phyloP scores from a whole-genome alignment of 2,888 invertebrate genomes.

The Argyresthia albistria region DNA sequence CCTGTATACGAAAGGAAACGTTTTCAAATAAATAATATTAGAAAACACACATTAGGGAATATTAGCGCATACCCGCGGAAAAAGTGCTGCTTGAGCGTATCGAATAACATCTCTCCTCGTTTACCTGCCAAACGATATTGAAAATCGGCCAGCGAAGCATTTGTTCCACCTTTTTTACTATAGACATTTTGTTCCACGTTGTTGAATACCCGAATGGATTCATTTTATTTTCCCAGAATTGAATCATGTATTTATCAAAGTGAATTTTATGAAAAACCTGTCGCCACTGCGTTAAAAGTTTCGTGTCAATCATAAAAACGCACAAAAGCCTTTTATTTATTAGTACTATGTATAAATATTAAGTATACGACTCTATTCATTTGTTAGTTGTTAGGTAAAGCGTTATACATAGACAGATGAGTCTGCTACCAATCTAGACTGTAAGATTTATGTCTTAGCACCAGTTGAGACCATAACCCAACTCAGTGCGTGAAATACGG shows the following conservation, averaged over 20 bases:
- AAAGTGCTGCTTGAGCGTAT: constrained; percentile 38
- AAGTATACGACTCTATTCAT: no score
- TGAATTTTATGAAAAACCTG: constrained; percentile 11
- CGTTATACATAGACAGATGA: no score
- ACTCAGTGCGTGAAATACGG: no score
- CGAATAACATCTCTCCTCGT: constrained; percentile 41
- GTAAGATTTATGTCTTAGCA: no score
- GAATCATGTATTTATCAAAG: constrained; percentile 35
- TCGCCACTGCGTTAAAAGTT: no score
- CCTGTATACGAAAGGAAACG: background rate
- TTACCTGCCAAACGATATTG: constrained; percentile 52
- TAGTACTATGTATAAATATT: no score
- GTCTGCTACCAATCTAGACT: no score
- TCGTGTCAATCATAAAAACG: no score
- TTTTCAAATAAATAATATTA: background rate
- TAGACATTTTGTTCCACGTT: constrained; percentile 55
- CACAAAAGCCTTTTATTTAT: no score
- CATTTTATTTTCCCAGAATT: constrained; percentile 44
- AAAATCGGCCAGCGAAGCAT: constrained; percentile 41
- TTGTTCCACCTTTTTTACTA: constrained; percentile 53
- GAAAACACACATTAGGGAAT: background rate
- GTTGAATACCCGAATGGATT: constrained; percentile 46
- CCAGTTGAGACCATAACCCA: no score
- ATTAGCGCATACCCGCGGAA: background rate
- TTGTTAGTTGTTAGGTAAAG: no score